These are phyloP conservation scores for Oncorhynchus kisutch DNA, from an alignment of 2,113 vertebrate species.

Conservation along the genomic window DNA sequence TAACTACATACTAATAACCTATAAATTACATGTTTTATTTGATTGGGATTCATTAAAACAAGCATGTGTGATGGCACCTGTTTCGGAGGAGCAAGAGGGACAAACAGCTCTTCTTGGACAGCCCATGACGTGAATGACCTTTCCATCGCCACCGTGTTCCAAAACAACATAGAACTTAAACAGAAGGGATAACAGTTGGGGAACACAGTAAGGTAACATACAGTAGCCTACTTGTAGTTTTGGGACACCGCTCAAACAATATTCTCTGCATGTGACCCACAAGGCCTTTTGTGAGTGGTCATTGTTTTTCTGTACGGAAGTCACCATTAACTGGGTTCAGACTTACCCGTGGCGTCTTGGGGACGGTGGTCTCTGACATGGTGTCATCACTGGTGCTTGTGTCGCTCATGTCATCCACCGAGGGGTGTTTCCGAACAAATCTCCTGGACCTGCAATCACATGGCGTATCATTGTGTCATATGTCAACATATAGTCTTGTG, in stretches of 20 bases:
- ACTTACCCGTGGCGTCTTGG: conserved; percentile 75
- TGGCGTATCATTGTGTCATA: background rate
- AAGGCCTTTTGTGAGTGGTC: too few relatives aligned
- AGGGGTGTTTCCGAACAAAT: conserved; percentile 59
- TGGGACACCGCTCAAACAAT: background rate
- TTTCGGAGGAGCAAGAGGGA: conserved; percentile 64
- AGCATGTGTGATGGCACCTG: conserved; percentile 60
- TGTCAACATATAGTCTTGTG: too few relatives aligned
- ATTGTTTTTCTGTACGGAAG: background rate
- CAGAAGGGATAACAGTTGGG: background rate
- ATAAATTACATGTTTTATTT: too few relatives aligned
- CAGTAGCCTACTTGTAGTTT: background rate
- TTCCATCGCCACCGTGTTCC: conserved; percentile 57
- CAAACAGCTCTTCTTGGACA: conserved; percentile 61
- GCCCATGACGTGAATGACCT: conserved; percentile 31
- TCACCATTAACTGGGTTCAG: background rate
- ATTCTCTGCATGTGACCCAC: background rate
- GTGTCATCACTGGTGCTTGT: conserved; percentile 48
- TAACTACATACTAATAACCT: too few relatives aligned
- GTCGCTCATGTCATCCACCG: conserved; percentile 69
- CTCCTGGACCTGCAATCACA: conserved; percentile 56
- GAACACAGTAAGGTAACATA: background rate
- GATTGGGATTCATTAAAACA: background rate
- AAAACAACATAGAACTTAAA: conserved; percentile 73
- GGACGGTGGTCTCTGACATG: conserved; percentile 54